phyloP scores from a whole-genome alignment of 1,140 invertebrate species.

The Cryptotermes secundus region DNA sequence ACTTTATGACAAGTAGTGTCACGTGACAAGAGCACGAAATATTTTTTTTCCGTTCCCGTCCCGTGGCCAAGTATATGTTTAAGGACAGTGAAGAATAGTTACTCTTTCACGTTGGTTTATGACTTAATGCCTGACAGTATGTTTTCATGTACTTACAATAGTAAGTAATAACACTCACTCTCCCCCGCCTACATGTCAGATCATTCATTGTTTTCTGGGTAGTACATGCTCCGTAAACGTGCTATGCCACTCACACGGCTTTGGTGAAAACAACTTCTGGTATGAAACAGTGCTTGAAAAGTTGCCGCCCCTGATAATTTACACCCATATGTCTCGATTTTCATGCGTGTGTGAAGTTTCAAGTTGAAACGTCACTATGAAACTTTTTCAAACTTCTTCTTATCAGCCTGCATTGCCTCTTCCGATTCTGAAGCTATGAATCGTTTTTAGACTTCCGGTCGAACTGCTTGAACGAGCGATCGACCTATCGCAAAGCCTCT shows the following conservation, averaged over 20 bases:
- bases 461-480: no score
- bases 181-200: background rate
- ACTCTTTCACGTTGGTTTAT: background rate
- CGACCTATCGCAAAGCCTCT: no score
- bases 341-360: no score
- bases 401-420: no score
- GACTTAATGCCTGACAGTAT: background rate
- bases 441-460: no score
- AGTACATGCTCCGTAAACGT: background rate
- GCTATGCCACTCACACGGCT: background rate
- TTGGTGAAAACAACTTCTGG: background rate
- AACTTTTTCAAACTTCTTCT: no score
- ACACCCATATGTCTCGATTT: no score
- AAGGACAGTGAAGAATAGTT: background rate
- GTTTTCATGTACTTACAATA: background rate
- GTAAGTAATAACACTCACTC: background rate
- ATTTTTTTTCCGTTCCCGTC: conserved; percentile 4
- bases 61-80: background rate
- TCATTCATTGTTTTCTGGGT: background rate
- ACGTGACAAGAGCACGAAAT: background rate
- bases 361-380: no score
- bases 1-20: background rate
- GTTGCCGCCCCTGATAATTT: no score
- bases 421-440: no score
- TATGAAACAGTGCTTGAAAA: no score